Conservation (phyloP, 1,140 invertebrate species). For the Drosophila biarmipes region DNA sequence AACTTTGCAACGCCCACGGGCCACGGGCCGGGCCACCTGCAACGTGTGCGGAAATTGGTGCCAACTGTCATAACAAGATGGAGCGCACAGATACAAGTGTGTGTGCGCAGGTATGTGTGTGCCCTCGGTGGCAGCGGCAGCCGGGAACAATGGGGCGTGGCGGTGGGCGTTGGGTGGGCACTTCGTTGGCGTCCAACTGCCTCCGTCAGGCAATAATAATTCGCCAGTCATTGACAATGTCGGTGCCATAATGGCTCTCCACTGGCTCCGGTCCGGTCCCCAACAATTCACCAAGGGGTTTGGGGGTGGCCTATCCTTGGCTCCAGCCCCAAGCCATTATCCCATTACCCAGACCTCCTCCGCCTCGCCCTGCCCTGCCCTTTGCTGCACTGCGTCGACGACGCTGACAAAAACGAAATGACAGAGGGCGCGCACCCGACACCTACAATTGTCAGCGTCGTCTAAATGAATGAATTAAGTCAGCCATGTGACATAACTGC, state of each 20-base stretch:
- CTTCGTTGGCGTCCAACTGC: slow-evolving; percentile 58
- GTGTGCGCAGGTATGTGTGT: not conserved
- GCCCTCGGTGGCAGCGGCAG: not conserved
- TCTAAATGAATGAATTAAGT: slow-evolving; percentile 83
- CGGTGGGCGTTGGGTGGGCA: slow-evolving; percentile 1
- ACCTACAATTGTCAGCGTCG: slow-evolving; percentile 78
- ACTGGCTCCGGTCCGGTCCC: slow-evolving; percentile 26
- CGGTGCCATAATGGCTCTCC: slow-evolving; percentile 74
- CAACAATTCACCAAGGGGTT: slow-evolving; percentile 8
- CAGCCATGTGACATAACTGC: slow-evolving; percentile 80
- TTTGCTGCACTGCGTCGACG: slow-evolving; percentile 66
- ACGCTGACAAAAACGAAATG: slow-evolving; percentile 62
- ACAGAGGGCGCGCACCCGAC: slow-evolving; percentile 58
- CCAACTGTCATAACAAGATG: slow-evolving; percentile 74
- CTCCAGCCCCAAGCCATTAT: not conserved
- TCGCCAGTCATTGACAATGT: slow-evolving; percentile 80
- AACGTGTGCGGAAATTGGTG: slow-evolving; percentile 54
- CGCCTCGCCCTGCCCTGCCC: slow-evolving; percentile 1
- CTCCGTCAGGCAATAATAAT: slow-evolving; percentile 76
- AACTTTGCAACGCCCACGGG: slow-evolving; percentile 16
- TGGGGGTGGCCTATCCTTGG: slow-evolving; percentile 2
- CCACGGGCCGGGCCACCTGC: slow-evolving; percentile 39
- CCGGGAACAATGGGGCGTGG: slow-evolving; percentile 13
- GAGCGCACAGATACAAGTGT: slow-evolving; percentile 27
- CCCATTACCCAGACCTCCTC: not conserved